Conservation (phyloP, 2,888 invertebrate species). For the Dasysyrphus albostriatus region DNA sequence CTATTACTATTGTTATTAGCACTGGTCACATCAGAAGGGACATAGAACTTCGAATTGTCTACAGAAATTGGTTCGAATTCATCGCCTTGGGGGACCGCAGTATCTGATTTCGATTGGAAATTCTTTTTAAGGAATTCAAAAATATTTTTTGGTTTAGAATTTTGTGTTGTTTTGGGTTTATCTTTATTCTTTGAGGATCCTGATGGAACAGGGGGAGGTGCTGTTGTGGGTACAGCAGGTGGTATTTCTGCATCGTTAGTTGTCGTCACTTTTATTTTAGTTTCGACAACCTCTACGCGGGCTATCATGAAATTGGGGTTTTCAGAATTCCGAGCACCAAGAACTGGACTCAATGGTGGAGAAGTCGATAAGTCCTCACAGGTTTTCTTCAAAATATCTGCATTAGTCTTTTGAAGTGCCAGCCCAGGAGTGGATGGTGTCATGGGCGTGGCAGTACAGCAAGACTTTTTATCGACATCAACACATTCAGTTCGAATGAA, state of each 20-base stretch:
- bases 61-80: slow-evolving; percentile 80
- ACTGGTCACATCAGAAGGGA: slow-evolving; percentile 77
- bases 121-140: slow-evolving; percentile 84
- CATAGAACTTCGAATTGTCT: slow-evolving; percentile 82
- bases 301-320: slow-evolving; percentile 80
- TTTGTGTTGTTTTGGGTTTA: slow-evolving; percentile 52
- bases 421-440: slow-evolving; percentile 44
- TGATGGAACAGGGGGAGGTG: slow-evolving; percentile 48
- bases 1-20: slow-evolving; percentile 11
- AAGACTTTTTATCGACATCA: slow-evolving; percentile 19
- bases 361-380: slow-evolving; percentile 55
- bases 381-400: slow-evolving; percentile 50
- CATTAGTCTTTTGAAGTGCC: slow-evolving; percentile 56
- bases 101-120: slow-evolving; percentile 79
- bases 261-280: slow-evolving; percentile 82
- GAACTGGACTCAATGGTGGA: slow-evolving; percentile 55
- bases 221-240: slow-evolving; percentile 78
- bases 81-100: slow-evolving; percentile 69
- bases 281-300: slow-evolving; percentile 81
- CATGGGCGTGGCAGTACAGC: slow-evolving; percentile 78
- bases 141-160: slow-evolving; percentile 82
- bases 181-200: slow-evolving; percentile 60
- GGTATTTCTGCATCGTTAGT: slow-evolving; percentile 78
- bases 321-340: slow-evolving; percentile 58
- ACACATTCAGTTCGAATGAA: slow-evolving; percentile 59